Conservation (phyloP, 2,888 invertebrate species). For the Thelaira solivaga region DNA sequence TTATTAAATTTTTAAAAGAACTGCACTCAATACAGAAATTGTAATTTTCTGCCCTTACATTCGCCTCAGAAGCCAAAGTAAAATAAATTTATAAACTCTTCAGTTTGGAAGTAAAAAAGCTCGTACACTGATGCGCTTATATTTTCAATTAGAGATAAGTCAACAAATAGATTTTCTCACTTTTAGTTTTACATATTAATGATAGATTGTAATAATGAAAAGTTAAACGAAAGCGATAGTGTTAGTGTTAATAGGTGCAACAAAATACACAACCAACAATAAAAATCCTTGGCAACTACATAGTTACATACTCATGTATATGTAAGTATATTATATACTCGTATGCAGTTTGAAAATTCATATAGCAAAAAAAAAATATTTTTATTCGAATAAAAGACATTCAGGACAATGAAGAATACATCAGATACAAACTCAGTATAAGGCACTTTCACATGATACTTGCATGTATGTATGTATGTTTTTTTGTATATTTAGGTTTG, state of each 20-base stretch:
- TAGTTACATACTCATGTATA: neutral
- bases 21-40: no score
- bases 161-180: neutral
- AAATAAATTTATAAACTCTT: no score
- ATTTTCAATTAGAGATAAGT: no score
- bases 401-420: slow-evolving; percentile 20
- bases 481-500: slow-evolving; percentile 27
- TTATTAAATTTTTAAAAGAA: no score
- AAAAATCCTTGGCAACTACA: neutral
- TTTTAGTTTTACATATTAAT: neutral
- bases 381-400: neutral
- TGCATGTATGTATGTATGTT: neutral
- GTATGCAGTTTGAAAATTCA: slow-evolving; percentile 5
- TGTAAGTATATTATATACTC: neutral
- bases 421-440: slow-evolving; percentile 16
- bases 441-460: neutral
- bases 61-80: no score
- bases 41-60: no score
- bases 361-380: slow-evolving; percentile 31
- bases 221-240: slow-evolving; percentile 59
- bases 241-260: slow-evolving; percentile 16
- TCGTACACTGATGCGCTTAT: no score
- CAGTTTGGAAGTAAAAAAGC: no score
- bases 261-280: neutral
- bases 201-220: slow-evolving; percentile 36